Evolutionary conservation across 2,113 vertebrate species (phyloP).

Genomic region (Buteo buteo): DNA sequence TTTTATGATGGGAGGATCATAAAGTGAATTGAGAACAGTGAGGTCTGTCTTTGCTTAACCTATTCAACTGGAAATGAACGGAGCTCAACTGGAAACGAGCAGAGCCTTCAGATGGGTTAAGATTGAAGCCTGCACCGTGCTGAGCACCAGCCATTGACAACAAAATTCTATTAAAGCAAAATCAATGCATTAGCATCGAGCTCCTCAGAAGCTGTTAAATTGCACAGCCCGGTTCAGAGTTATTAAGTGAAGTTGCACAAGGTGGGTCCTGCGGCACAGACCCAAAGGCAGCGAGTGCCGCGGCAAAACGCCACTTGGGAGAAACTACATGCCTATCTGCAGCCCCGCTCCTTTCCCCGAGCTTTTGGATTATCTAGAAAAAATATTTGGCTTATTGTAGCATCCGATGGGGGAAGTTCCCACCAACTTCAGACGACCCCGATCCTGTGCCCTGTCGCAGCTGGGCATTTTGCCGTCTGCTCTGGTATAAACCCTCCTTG

Average conservation of each 20-base stretch:
- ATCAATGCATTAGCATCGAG: constrained; percentile 68
- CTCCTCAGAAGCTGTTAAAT: constrained; percentile 60
- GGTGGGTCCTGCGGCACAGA: neutral
- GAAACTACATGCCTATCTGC: fast-evolving
- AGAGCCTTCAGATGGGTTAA: constrained; percentile 71
- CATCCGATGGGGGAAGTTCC: neutral
- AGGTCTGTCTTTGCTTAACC: constrained; percentile 85
- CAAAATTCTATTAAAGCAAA: constrained; percentile 71
- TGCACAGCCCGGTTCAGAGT: constrained; percentile 35
- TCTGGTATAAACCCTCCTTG: neutral
- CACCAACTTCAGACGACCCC: neutral
- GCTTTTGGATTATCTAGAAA: neutral
- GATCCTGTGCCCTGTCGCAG: fast-evolving
- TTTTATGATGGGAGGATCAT: constrained; percentile 86
- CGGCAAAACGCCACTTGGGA: neutral
- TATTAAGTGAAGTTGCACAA: constrained; percentile 23
- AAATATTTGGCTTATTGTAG: neutral
- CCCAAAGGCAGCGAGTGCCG: neutral
- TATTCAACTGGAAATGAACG: constrained; percentile 81
- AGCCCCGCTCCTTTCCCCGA: neutral
- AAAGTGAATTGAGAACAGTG: constrained; percentile 84
- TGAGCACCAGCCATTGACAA: constrained; percentile 63
- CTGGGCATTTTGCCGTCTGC: fast-evolving
- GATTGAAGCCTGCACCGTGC: constrained; percentile 65
- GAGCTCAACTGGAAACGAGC: constrained; percentile 77